Percentiles rank a stretch among this genome's conserved stretches.
Evolutionary conservation across 2,888 invertebrate genomes (phyloP).

Genomic region (Thymelicus lineola): DNA sequence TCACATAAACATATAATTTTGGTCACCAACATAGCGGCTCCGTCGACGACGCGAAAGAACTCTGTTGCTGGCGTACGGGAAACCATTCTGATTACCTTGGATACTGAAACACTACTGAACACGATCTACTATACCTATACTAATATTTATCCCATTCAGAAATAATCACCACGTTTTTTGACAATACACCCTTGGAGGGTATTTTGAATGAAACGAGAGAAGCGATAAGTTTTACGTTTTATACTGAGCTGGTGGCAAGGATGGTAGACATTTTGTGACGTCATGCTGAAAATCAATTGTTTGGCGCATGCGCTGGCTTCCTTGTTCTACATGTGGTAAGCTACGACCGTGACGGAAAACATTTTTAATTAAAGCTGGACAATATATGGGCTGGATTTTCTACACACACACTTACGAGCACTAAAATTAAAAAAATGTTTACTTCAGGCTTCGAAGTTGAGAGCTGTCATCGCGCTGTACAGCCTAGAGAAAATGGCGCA

Average conservation of each 20-base stretch:
- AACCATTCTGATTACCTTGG: conserved; percentile 21
- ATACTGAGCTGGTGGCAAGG: conserved; percentile 64
- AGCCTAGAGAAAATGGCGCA: conserved; percentile 63
- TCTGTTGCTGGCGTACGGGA: conserved; percentile 44
- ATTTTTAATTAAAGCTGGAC: conserved; percentile 41
- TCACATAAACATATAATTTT: conserved; percentile 75
- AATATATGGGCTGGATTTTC: conserved; percentile 45
- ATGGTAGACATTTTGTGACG: conserved; percentile 80
- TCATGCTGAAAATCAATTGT: conserved; percentile 76
- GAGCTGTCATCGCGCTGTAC: conserved; percentile 3
- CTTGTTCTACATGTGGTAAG: conserved; percentile 71
- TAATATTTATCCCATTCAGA: neutral
- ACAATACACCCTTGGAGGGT: conserved; percentile 42
- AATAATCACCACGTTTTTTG: conserved; percentile 14
- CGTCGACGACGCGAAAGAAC: conserved; percentile 44
- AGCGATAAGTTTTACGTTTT: conserved; percentile 65
- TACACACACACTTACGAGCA: no score
- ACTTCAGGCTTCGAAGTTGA: neutral
- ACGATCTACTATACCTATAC: neutral
- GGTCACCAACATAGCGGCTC: conserved; percentile 49
- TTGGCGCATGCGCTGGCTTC: conserved; percentile 71
- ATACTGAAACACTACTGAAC: conserved; percentile 17
- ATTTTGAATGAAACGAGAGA: conserved; percentile 55
- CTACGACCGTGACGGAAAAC: conserved; percentile 61
- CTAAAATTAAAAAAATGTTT: no score